These are phyloP conservation scores for Pollenia labialis DNA, from an alignment of 2,888 invertebrate species.

Conservation along the genomic window DNA sequence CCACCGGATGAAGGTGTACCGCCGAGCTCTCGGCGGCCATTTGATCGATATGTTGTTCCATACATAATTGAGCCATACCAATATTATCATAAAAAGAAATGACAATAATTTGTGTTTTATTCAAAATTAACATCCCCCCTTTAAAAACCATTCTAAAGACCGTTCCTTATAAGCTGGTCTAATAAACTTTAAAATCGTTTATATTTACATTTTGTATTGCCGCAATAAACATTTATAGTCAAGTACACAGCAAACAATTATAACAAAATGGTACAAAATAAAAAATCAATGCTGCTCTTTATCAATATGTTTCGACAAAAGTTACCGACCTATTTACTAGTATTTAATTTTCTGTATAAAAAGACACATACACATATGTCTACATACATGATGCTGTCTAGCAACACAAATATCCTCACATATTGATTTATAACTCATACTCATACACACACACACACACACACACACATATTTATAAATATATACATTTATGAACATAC, in stretches of 20 bases:
- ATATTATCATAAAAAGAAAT: too few relatives aligned
- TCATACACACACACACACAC: background rate
- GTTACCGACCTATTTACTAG: background rate
- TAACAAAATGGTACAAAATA: slow-evolving; percentile 5
- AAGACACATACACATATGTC: too few relatives aligned
- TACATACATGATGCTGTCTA: background rate
- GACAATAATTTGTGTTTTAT: too few relatives aligned
- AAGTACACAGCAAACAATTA: slow-evolving; percentile 18
- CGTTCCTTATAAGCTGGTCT: background rate
- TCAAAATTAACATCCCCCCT: too few relatives aligned
- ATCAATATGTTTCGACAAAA: background rate
- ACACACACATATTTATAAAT: too few relatives aligned
- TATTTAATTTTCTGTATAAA: background rate
- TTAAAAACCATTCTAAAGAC: too few relatives aligned
- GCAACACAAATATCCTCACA: background rate
- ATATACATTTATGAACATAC: background rate
- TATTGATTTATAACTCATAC: background rate
- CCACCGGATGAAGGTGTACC: too few relatives aligned
- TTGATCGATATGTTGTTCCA: too few relatives aligned
- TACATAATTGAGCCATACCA: too few relatives aligned
- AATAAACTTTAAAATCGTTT: background rate
- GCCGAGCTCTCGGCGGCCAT: too few relatives aligned
- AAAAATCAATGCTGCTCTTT: background rate
- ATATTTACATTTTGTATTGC: background rate
- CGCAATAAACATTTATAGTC: slow-evolving; percentile 1